phyloP scores from a whole-genome alignment of 35 echinoderm and acorn worm genomes.

The Acanthaster planci region DNA sequence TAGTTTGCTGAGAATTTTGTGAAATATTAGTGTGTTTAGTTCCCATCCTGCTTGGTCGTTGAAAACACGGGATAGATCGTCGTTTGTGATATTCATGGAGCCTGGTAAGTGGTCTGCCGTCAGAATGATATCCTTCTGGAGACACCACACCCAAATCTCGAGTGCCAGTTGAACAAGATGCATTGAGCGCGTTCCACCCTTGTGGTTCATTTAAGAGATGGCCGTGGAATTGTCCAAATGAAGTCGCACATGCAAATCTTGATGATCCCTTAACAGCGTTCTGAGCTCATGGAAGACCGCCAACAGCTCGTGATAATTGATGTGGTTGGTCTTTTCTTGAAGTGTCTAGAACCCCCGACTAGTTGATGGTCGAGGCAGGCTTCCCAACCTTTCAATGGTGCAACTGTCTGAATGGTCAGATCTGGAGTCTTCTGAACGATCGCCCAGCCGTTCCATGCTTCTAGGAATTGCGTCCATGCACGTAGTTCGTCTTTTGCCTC shows the following conservation, averaged over 20 bases:
- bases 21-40: conserved; percentile 27
- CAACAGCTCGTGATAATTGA: too few relatives aligned
- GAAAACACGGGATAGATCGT: conserved; percentile 44
- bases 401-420: too few relatives aligned
- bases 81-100: conserved; percentile 37
- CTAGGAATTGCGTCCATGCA: background rate
- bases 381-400: too few relatives aligned
- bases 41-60: conserved; percentile 44
- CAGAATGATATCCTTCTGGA: conserved; percentile 27
- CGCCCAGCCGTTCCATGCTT: too few relatives aligned
- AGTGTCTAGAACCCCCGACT: too few relatives aligned
- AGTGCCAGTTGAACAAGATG: background rate
- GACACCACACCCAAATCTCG: conserved; percentile 55
- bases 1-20: conserved; percentile 4
- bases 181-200: background rate
- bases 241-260: too few relatives aligned
- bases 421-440: too few relatives aligned
- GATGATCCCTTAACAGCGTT: conserved; percentile 12
- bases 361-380: too few relatives aligned
- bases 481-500: too few relatives aligned
- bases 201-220: background rate
- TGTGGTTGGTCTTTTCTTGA: too few relatives aligned
- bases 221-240: conserved; percentile 11
- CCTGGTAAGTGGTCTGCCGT: conserved; percentile 46
- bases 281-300: conserved; percentile 39